Conservation (phyloP, 2,113 vertebrate species). For the Pedetes capensis region DNA sequence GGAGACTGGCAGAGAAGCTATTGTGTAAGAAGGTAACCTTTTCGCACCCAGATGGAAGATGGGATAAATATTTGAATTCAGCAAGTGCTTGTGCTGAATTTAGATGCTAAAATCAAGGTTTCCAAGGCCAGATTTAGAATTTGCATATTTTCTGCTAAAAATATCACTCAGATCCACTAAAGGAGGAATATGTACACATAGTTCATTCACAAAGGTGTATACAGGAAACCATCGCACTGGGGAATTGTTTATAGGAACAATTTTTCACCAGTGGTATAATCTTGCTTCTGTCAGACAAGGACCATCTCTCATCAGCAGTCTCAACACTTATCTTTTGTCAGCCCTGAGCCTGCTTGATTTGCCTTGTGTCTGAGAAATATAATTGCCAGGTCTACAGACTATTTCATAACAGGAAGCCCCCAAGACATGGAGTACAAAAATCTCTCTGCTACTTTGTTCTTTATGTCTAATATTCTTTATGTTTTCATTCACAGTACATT, state of each 20-base stretch:
- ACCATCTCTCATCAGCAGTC: constrained; percentile 35
- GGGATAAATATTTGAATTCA: neutral
- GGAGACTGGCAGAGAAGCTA: neutral
- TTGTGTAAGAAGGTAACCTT: neutral
- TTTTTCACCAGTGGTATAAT: constrained; percentile 62
- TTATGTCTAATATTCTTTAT: neutral
- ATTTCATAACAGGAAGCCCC: neutral
- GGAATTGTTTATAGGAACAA: constrained; percentile 55
- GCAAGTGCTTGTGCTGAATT: neutral
- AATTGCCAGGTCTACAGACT: neutral
- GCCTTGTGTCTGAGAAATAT: neutral
- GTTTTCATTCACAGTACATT: neutral
- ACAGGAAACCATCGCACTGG: neutral
- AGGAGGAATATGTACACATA: neutral
- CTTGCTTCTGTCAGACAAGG: constrained; percentile 53
- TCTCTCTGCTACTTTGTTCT: neutral
- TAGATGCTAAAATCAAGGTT: neutral
- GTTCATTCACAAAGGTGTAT: constrained; percentile 49
- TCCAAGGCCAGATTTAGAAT: constrained; percentile 52
- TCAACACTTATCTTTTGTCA: neutral
- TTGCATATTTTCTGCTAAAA: constrained; percentile 1
- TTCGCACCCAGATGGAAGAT: neutral
- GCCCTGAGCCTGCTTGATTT: neutral
- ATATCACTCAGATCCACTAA: neutral
- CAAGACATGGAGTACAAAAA: neutral